Conservation (phyloP, 2,797 vertebrate species). For the Mormyrus proboscirostris region DNA sequence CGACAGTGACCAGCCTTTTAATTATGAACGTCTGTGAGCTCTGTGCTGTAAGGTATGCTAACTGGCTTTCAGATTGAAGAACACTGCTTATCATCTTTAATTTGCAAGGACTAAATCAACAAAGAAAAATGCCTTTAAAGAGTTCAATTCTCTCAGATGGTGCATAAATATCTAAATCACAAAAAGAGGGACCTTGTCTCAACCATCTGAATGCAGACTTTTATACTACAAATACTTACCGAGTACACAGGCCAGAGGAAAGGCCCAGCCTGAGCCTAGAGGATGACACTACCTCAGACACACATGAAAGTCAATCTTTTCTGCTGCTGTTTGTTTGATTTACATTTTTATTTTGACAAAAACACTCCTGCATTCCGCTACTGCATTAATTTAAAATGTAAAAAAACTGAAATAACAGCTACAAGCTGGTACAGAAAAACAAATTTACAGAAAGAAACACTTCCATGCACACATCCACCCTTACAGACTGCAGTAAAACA, state of each 20-base stretch:
- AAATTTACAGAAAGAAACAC: not conserved
- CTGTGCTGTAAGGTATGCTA: not conserved
- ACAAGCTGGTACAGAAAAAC: not conserved
- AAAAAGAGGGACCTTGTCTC: not conserved
- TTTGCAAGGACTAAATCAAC: not conserved
- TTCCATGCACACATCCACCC: not conserved
- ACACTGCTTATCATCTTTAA: not conserved
- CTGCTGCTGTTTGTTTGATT: not conserved
- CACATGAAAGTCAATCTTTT: not conserved
- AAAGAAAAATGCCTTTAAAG: not conserved
- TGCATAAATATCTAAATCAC: not conserved
- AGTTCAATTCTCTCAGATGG: not conserved
- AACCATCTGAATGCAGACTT: not conserved
- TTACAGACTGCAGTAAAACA: not conserved
- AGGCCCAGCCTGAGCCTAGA: not conserved
- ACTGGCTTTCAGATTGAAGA: not conserved
- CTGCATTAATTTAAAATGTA: not conserved
- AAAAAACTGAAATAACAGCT: not conserved
- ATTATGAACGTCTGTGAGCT: not conserved
- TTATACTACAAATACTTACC: not conserved
- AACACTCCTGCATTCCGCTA: not conserved
- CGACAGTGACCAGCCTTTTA: not conserved
- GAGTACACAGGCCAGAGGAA: not conserved
- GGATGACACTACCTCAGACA: not conserved
- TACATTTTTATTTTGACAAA: constrained; percentile 6